Percentiles rank a stretch among this genome's conserved stretches.
These are phyloP conservation scores for Zoanthus gigantus DNA, from an alignment of 92 coral and sea anemone species.

Conservation along the genomic window DNA sequence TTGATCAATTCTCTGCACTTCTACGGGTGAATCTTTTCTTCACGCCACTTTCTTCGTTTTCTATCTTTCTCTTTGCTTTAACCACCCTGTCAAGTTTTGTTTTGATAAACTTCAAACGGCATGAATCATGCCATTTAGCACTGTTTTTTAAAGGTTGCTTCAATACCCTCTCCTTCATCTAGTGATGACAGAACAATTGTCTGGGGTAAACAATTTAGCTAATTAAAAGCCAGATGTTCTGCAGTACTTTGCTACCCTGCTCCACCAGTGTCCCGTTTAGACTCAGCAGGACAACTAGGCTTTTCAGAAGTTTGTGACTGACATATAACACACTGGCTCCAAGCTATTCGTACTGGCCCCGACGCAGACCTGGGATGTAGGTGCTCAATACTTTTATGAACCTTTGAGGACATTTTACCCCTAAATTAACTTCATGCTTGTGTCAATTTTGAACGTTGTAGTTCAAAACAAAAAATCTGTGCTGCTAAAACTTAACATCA, in stretches of 20 bases:
- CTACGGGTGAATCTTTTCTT: slow-evolving; percentile 47
- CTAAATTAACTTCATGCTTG: neutral
- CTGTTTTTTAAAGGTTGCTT: slow-evolving; percentile 58
- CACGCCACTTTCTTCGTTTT: slow-evolving; percentile 24
- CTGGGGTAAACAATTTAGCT: slow-evolving; percentile 29
- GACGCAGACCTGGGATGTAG: slow-evolving; percentile 8
- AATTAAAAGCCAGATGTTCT: slow-evolving; percentile 31
- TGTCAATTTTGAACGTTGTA: neutral
- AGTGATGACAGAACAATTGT: slow-evolving; percentile 12
- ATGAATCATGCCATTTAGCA: slow-evolving; percentile 70
- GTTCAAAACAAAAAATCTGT: neutral
- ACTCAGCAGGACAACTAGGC: slow-evolving; percentile 59
- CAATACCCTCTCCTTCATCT: slow-evolving; percentile 63
- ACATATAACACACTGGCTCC: slow-evolving; percentile 63
- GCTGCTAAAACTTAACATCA: neutral
- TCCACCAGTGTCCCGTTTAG: slow-evolving; percentile 47
- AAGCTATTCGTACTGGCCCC: slow-evolving; percentile 49
- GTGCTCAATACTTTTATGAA: slow-evolving; percentile 47
- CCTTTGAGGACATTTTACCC: slow-evolving; percentile 20
- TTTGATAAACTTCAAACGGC: slow-evolving; percentile 64
- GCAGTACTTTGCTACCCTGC: slow-evolving; percentile 51
- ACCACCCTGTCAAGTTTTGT: slow-evolving; percentile 47
- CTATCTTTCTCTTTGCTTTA: slow-evolving; percentile 41
- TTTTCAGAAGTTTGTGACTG: slow-evolving; percentile 57
- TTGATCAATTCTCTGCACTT: slow-evolving; percentile 20